A percentile compares a stretch with the other conserved stretches of the same genome.
Evolutionary conservation across 2,113 vertebrate genomes (phyloP).

Genomic region (Myrmecobius fasciatus): DNA sequence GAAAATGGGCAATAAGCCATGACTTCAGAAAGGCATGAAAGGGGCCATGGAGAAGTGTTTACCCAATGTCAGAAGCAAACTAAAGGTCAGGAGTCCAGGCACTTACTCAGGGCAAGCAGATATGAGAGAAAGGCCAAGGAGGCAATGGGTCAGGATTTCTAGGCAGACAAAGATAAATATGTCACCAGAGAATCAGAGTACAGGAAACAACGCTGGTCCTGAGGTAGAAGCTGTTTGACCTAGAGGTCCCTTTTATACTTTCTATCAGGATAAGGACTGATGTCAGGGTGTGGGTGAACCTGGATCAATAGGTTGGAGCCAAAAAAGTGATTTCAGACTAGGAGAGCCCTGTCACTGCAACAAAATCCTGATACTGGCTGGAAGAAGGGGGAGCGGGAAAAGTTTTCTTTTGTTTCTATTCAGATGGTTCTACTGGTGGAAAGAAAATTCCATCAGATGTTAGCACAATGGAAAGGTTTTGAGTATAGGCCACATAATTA

Average conservation of each 20-base stretch:
- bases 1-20: background rate
- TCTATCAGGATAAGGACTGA: background rate
- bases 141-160: background rate
- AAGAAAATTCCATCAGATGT: background rate
- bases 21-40: background rate
- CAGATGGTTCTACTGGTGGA: background rate
- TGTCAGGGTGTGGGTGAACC: slow-evolving; percentile 3
- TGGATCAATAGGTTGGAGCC: background rate
- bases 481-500: background rate
- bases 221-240: background rate
- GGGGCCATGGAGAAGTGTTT: background rate
- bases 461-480: background rate
- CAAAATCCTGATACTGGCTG: background rate
- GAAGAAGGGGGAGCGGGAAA: background rate
- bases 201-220: background rate
- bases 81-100: background rate
- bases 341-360: background rate
- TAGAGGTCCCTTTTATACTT: background rate
- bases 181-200: background rate
- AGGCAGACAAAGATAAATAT: slow-evolving; percentile 3
- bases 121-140: background rate
- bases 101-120: background rate
- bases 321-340: background rate
- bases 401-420: background rate
- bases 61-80: background rate